phyloP scores from a whole-genome alignment of 2,113 vertebrate species.

The Serinus canaria region DNA sequence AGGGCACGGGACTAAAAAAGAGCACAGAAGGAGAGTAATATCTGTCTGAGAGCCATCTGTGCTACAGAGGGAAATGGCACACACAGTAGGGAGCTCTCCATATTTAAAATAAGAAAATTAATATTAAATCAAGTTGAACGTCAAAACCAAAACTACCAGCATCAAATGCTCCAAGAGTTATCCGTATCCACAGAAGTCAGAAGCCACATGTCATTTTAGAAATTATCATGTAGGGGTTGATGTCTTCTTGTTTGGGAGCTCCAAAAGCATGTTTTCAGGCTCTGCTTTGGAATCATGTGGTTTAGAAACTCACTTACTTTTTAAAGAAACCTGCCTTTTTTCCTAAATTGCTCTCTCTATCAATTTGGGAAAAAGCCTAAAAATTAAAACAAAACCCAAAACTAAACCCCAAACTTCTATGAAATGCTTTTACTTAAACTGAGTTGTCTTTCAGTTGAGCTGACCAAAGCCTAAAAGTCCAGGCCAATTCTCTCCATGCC shows the following conservation, averaged over 20 bases:
- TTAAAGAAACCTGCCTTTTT: neutral
- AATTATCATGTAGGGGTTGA: neutral
- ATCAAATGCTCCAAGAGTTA: neutral
- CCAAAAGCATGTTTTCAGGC: neutral
- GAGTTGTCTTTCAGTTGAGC: neutral
- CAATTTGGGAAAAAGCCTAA: neutral
- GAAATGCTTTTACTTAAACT: neutral
- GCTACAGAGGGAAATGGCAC: slow-evolving; percentile 3
- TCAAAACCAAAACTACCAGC: neutral
- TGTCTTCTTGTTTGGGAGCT: neutral
- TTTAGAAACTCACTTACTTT: neutral
- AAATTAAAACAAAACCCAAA: neutral
- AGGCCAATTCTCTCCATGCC: neutral
- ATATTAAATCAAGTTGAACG: slow-evolving; percentile 14
- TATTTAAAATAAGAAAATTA: slow-evolving; percentile 33
- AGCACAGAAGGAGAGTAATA: neutral
- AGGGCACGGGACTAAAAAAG: neutral
- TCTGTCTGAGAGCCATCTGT: slow-evolving; percentile 32
- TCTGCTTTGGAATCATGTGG: neutral
- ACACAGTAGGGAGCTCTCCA: neutral
- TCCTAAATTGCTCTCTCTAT: neutral
- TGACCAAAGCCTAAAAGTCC: neutral
- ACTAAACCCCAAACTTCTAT: neutral
- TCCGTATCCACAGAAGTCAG: neutral
- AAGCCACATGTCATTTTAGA: neutral